Base-by-base conservation (phyloP, 2,888 invertebrate species). In the Pachydiplax longipennis region DNA sequence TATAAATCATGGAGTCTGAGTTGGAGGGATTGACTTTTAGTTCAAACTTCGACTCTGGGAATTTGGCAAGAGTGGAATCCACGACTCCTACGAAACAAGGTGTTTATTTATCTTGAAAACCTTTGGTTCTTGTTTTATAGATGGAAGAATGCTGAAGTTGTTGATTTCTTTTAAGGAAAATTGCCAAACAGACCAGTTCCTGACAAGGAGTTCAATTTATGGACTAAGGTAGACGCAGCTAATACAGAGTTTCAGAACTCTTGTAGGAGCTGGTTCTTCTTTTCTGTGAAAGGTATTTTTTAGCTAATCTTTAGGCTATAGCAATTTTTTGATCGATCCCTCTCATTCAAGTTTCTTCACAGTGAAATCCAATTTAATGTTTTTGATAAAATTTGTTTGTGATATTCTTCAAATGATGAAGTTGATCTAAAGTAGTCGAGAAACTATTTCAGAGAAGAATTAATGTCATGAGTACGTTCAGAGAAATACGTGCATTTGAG, bases 201-300 rank as follows among this genome's bases (percentile, higher is more conserved):
- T 4, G 97, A 97, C 93, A 96, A 96, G 94, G 98, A 98, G 94
- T 98, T 97, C 93, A 98, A 98, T 93, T 94, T 98, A 90, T 98
- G 98, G 98, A 98, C 98, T 0, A 96, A 96, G 92, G 98, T 98
- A 0, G 98, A 98, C 94, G 98, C 98, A 94, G 96, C 95, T 81
- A 98, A 97, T 40, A 98, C 98, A 0, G 96, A 96, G 92, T 98
- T 96, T 95, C 97, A 98, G 94, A 98, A 98, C 95, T 97, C 96
- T 90, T 98, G 98, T 94, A 95, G 98, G 92, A 98, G 98, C 1
- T 98, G 98, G 98, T 98, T 98, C 94, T 97, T 98, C 94, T 98
- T 98, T 94, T 98, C 97, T 13, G 94, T 98, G 90, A 95, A 95
- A 93, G 96, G 91, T 91, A 65, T 1, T 10, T 35, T 2, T 4